A percentile compares a stretch with the other conserved stretches of the same genome.
Conservation (phyloP, 2,113 vertebrate genomes). For the Oncorhynchus kisutch region DNA sequence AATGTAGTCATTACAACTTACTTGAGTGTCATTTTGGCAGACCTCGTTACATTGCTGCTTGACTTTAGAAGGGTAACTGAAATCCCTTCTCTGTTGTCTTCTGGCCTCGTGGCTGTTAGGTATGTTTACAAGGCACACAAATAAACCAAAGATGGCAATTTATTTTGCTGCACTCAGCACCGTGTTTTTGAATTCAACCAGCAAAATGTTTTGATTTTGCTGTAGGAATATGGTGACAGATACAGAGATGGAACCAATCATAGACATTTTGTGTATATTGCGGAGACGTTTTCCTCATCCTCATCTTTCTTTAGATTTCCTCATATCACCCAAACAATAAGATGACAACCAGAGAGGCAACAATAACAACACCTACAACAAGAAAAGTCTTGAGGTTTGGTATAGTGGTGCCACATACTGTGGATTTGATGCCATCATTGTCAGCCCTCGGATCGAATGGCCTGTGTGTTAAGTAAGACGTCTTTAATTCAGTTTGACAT, state of each 20-base stretch:
- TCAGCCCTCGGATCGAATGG: conserved; percentile 50
- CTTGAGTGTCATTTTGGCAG: conserved; percentile 76
- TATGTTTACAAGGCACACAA: conserved; percentile 68
- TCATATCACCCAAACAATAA: conserved; percentile 45
- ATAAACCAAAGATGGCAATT: conserved; percentile 72
- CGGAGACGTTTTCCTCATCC: neutral
- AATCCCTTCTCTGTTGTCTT: conserved; percentile 71
- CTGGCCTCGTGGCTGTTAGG: conserved; percentile 72
- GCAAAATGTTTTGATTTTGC: conserved; percentile 68
- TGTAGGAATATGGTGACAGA: conserved; percentile 49
- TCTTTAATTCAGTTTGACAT: conserved; percentile 59
- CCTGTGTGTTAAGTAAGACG: conserved; percentile 48
- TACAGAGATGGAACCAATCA: conserved; percentile 63
- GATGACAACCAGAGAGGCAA: conserved; percentile 53
- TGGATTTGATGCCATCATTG: conserved; percentile 57
- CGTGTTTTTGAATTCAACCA: conserved; percentile 63
- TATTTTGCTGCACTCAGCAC: conserved; percentile 56
- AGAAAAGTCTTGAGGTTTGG: conserved; percentile 23
- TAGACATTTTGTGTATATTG: conserved; percentile 58
- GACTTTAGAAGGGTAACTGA: conserved; percentile 69
- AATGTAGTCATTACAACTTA: conserved; percentile 74
- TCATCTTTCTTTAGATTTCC: conserved; percentile 18
- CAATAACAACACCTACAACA: conserved; percentile 44
- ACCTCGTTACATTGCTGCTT: conserved; percentile 59
- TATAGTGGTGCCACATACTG: conserved; percentile 1